These are phyloP conservation scores for Tauraco erythrolophus DNA, from an alignment of 2,113 vertebrate genomes.

Conservation along the genomic window DNA sequence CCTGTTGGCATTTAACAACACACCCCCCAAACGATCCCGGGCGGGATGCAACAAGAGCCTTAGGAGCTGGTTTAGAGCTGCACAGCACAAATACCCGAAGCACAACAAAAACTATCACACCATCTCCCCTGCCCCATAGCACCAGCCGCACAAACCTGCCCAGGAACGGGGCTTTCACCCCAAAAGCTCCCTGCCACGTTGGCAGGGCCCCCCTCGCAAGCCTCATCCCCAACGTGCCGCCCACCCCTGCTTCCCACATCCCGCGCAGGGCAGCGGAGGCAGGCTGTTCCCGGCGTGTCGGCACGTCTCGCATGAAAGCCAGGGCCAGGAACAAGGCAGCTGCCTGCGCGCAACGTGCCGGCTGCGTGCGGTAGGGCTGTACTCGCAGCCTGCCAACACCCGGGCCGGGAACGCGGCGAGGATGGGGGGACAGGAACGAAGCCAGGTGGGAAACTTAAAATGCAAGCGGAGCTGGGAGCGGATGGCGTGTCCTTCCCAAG, in stretches of 20 bases:
- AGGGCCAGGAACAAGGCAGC: slow-evolving; percentile 11
- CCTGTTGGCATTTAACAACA: neutral
- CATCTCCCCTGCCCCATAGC: accelerated
- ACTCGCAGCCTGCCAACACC: slow-evolving; percentile 56
- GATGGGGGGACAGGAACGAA: neutral
- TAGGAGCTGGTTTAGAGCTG: neutral
- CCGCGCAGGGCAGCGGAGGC: neutral
- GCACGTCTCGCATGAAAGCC: slow-evolving; percentile 58
- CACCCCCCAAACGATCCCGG: neutral
- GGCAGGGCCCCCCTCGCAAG: neutral
- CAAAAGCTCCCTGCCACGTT: neutral
- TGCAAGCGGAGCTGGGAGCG: neutral
- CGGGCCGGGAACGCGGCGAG: neutral
- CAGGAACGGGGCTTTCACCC: neutral
- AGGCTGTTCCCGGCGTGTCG: slow-evolving; percentile 43
- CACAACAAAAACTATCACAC: accelerated
- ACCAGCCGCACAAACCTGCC: neutral
- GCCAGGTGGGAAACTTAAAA: slow-evolving; percentile 34
- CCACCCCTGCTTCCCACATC: neutral
- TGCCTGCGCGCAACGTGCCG: slow-evolving; percentile 40
- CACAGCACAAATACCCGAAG: neutral
- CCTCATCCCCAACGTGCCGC: neutral
- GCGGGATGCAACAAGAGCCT: neutral
- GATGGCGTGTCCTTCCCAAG: neutral
- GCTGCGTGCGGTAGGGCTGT: slow-evolving; percentile 62